These are phyloP conservation scores for Calliopsis andreniformis DNA, from an alignment of 1,140 invertebrate species.

Conservation along the genomic window DNA sequence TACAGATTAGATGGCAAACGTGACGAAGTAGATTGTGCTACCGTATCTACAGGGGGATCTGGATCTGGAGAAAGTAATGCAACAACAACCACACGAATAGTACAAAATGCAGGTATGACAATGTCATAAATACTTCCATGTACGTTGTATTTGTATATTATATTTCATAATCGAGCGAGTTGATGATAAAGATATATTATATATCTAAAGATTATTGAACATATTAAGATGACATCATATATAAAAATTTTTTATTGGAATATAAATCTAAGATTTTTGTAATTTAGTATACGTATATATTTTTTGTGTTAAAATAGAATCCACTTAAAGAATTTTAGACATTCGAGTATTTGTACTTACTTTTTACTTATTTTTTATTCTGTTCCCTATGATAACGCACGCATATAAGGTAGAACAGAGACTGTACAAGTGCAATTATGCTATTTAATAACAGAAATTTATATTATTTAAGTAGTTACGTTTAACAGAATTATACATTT, in stretches of 20 bases:
- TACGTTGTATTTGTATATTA: conserved; percentile 25
- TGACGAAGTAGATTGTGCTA: conserved; percentile 77
- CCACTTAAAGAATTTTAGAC: conserved; percentile 21
- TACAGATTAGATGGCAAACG: conserved; percentile 80
- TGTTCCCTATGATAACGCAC: no score
- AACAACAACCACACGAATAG: conserved; percentile 67
- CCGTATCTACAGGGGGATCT: conserved; percentile 70
- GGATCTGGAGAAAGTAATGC: conserved; percentile 66
- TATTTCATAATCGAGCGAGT: conserved; percentile 50
- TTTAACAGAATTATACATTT: conserved; percentile 7
- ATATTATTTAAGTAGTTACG: neutral
- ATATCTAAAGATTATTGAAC: conserved; percentile 27
- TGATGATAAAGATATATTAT: conserved; percentile 67
- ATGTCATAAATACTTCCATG: conserved; percentile 28
- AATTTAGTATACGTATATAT: conserved; percentile 10
- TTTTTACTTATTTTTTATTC: no score
- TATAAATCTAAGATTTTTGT: conserved; percentile 22
- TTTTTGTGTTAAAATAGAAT: conserved; percentile 1
- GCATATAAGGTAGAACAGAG: conserved; percentile 10
- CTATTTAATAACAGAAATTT: conserved; percentile 19
- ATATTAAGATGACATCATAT: conserved; percentile 34
- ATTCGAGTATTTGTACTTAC: conserved; percentile 12
- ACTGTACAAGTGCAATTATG: no score
- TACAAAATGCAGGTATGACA: conserved; percentile 79
- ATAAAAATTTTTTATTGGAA: conserved; percentile 36